Evolutionary conservation across 2,113 vertebrate species (phyloP), one percentile per base, ranked within the genome.

Genomic region (Triplophysa rosa): DNA sequence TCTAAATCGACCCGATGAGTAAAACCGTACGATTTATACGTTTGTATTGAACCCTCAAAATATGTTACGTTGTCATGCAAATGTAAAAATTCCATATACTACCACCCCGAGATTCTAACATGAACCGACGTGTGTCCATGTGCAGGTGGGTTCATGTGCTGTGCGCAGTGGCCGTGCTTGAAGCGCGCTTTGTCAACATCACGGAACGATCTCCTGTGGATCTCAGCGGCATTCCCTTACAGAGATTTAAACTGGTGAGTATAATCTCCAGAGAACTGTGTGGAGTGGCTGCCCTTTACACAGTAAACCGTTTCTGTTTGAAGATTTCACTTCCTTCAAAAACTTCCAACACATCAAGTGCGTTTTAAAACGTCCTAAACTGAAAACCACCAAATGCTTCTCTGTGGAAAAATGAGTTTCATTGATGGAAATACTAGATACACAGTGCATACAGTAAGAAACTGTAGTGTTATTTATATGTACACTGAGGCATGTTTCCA

Each of bases 141-240:
- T 72, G 13, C 87, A 99, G 98, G 88, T 99, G 98, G 98, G 92
- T 98, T 2, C 97, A 99, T 0, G 92, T 99, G 4, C 90, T 99
- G 88, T 99, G 98, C 77, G 96, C 97, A 0, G 95, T 99, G 0
- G 96, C 97, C 0, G 95, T 99, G 52, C 92, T 96, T 0, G 97
- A 99, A 82, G 97, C 94, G 0, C 95, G 94, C 8, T 99, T 99
- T 77, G 90, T 97, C 80, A 98, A 92, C 7, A 90, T 96, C 77
- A 90, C 91, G 0, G 94, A 98, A 67, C 94, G 97, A 79, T 95
- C 95, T 52, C 98, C 98, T 0, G 97, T 99, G 85, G 97, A 99
- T 56, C 91, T 98, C 83, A 95, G 94, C 61, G 93, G 92, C 78
- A 97, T 99, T 84, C 96, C 97, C 0, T 90, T 97, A 88, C 96